These are phyloP conservation scores for Argentina silus DNA, from an alignment of 2,797 vertebrate species.

Conservation along the genomic window DNA sequence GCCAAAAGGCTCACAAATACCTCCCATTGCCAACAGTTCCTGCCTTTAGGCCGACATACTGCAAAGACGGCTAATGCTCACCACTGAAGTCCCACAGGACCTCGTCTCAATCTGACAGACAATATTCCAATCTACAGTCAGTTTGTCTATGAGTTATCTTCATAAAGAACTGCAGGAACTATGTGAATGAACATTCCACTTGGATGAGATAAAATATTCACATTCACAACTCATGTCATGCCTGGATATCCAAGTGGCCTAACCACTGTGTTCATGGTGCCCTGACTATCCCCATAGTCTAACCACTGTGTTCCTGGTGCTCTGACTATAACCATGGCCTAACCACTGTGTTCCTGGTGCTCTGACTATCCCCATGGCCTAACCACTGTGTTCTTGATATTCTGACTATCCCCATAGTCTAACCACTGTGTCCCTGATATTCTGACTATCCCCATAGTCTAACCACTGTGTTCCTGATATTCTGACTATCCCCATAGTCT, in stretches of 20 bases:
- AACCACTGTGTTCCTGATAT: background rate
- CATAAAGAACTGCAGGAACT: too few relatives aligned
- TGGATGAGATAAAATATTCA: too few relatives aligned
- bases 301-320: constrained; percentile 3
- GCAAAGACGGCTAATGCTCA: background rate
- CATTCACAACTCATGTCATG: background rate
- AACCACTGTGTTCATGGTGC: background rate
- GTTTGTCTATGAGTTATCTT: too few relatives aligned
- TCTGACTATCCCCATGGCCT: background rate
- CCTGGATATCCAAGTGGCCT: background rate
- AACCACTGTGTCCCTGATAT: too few relatives aligned
- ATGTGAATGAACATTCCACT: too few relatives aligned
- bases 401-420: too few relatives aligned
- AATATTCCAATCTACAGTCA: background rate
- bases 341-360: background rate
- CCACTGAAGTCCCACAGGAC: background rate
- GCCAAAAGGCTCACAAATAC: background rate
- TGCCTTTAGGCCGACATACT: background rate
- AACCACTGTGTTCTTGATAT: background rate
- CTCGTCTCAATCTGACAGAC: background rate
- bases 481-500: constrained; percentile 3
- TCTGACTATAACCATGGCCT: background rate
- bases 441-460: background rate
- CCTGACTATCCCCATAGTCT: background rate
- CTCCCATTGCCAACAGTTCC: background rate